These are phyloP conservation scores for Volucella zonaria DNA, from an alignment of 2,888 invertebrate species.

Conservation along the genomic window DNA sequence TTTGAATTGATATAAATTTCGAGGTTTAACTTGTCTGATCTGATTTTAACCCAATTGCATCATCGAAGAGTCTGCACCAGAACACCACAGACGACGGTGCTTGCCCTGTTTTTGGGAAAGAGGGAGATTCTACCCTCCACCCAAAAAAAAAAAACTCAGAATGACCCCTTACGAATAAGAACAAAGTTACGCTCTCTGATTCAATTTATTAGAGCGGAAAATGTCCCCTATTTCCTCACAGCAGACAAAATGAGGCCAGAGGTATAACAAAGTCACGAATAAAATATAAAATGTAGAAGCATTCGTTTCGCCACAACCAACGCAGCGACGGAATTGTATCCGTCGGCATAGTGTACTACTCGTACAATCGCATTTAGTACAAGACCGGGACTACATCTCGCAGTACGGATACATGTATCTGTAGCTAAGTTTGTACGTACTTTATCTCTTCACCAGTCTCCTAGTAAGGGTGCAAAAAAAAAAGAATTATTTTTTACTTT, in stretches of 20 bases:
- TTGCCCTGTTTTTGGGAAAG: neutral
- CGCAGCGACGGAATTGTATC: conserved; percentile 59
- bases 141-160: conserved; percentile 8
- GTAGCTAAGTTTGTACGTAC: conserved; percentile 26
- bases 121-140: too few species aligned
- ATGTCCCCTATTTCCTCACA: conserved; percentile 64
- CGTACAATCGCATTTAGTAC: conserved; percentile 49
- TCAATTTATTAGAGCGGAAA: conserved; percentile 81
- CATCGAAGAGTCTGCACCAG: conserved; percentile 3
- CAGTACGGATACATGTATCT: neutral
- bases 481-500: conserved; percentile 46
- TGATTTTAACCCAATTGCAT: conserved; percentile 7
- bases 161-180: conserved; percentile 53
- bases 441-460: conserved; percentile 46
- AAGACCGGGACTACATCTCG: neutral
- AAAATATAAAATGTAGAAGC: conserved; percentile 44
- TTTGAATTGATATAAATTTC: conserved; percentile 22
- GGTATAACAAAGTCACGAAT: conserved; percentile 68
- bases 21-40: conserved; percentile 1
- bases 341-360: conserved; percentile 39
- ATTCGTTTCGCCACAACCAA: conserved; percentile 42
- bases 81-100: neutral
- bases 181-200: conserved; percentile 81
- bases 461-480: conserved; percentile 35
- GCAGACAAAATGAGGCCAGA: conserved; percentile 70